Base-by-base conservation (phyloP, 2,888 invertebrate genomes). In the Diachrysia chrysitis region DNA sequence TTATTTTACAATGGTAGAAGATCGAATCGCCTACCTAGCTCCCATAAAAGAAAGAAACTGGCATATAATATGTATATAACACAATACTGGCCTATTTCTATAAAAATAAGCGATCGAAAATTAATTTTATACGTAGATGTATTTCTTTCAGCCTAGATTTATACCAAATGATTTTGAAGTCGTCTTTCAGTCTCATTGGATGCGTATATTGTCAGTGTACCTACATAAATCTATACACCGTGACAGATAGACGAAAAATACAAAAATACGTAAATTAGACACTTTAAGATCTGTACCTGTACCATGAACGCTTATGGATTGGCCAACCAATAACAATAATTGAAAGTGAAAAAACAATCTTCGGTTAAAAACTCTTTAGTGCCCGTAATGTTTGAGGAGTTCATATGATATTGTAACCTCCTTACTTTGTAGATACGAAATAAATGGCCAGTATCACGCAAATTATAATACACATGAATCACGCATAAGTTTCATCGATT, bases 381-480 rank as follows among this genome's bases (percentile, higher is more conserved):
- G 3, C 37, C 25, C 2, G 25, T 2, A 37, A 1, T 16, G 16
- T 37, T 4, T 16, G 5, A 4, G n/a, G 6, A 42, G n/a, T n/a
- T 42, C 42, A n/a, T 42, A 6, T 42, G n/a, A n/a, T n/a, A 42
- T n/a, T n/a, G 42, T 42, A 51, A 19, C 48, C 19, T 21, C 19
- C 48, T 21, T 48, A 48, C 19, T 2, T 51, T 51, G 21, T 19
- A 17, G n/a, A 17, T 54, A 53, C 42, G 60, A 46, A 57, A 53
- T 71, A 37, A 65, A 65, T 37, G 46, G 17, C 25, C 21, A 54
- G 10, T 7, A 25, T 14, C 71, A 71, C 59, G 71, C 71, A 60
- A 21, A 21, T 19, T 10, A 51, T 21, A 21, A 4, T 51, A 21
- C 2, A 25, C 35, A 64, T 35, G 25, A 35, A 57, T 60, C 71